Evolutionary conservation across 2,797 vertebrate genomes (phyloP).

Genomic region (Enteromius viviparus): DNA sequence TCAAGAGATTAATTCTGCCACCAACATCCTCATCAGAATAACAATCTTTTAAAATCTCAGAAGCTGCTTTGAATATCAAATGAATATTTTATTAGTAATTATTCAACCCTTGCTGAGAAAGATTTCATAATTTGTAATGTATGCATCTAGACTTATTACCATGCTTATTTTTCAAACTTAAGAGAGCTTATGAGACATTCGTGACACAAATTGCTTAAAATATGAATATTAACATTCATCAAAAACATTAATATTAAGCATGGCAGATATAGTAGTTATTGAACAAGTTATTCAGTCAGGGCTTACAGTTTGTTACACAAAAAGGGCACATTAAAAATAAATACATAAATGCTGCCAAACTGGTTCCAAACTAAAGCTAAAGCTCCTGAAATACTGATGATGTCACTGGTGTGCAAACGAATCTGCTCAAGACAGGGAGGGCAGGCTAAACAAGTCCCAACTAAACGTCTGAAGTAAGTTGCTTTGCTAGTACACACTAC

Average conservation of each 20-base stretch:
- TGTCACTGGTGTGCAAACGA: not conserved
- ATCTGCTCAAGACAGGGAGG: constrained; percentile 15
- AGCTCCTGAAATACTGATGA: not conserved
- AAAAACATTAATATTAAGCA: constrained; percentile 35
- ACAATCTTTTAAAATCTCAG: not conserved
- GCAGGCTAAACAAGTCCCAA: constrained; percentile 48
- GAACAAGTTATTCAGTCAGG: not conserved
- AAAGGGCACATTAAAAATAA: not conserved
- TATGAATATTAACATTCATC: not conserved
- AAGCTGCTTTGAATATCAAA: constrained; percentile 33
- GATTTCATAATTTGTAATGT: constrained; percentile 65
- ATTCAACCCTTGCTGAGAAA: constrained; percentile 68
- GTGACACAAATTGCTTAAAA: constrained; percentile 28
- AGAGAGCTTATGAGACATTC: constrained; percentile 67
- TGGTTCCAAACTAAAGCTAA: constrained; percentile 32
- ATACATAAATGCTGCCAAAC: not conserved
- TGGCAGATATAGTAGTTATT: constrained; percentile 41
- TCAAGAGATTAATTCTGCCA: not conserved
- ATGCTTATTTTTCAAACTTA: constrained; percentile 69
- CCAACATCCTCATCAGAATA: not conserved
- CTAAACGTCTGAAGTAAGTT: not conserved
- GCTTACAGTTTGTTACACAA: constrained; percentile 3
- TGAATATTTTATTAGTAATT: constrained; percentile 59
- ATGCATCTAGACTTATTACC: constrained; percentile 66
- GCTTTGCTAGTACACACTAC: not conserved